Evolutionary conservation across 2,888 invertebrate genomes (phyloP).

Genomic region (Troides aeacus): DNA sequence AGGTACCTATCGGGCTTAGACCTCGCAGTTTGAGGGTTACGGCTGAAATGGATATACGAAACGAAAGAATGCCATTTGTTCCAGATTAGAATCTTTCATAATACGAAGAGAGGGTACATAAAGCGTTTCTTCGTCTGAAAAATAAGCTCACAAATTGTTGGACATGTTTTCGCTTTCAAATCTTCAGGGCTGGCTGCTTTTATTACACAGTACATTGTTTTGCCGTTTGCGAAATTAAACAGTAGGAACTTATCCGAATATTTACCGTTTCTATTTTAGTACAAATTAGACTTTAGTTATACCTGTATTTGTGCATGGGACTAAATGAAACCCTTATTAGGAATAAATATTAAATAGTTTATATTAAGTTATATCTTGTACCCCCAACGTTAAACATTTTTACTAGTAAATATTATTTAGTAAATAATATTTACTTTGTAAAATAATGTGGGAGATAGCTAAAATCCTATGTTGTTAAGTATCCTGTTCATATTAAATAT

Average conservation of each 20-base stretch:
- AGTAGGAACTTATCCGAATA: background rate
- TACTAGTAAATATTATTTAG: too few species aligned
- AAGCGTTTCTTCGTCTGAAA: slow-evolving; percentile 6
- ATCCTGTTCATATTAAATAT: slow-evolving; percentile 4
- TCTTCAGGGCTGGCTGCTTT: background rate
- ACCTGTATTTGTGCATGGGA: background rate
- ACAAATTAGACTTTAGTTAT: background rate
- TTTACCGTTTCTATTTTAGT: background rate
- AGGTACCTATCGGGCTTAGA: slow-evolving; percentile 1
- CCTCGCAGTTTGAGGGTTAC: slow-evolving; percentile 6
- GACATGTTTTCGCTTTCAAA: slow-evolving; percentile 18
- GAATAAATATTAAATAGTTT: too few species aligned
- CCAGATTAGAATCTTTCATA: slow-evolving; percentile 7
- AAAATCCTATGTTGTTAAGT: background rate
- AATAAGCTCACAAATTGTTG: background rate
- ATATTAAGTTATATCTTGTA: too few species aligned
- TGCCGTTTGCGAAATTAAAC: slow-evolving; percentile 9
- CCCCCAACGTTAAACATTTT: too few species aligned
- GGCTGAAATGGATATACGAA: slow-evolving; percentile 4
- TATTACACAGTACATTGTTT: slow-evolving; percentile 4
- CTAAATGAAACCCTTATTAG: too few species aligned
- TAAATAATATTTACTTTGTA: background rate
- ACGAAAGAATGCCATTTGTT: background rate
- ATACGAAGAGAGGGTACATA: background rate
- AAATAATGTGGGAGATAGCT: background rate